A percentile compares a stretch with the other conserved stretches of the same genome.
phyloP scores from a whole-genome alignment of 1,140 invertebrate genomes.

The Formica exsecta region DNA sequence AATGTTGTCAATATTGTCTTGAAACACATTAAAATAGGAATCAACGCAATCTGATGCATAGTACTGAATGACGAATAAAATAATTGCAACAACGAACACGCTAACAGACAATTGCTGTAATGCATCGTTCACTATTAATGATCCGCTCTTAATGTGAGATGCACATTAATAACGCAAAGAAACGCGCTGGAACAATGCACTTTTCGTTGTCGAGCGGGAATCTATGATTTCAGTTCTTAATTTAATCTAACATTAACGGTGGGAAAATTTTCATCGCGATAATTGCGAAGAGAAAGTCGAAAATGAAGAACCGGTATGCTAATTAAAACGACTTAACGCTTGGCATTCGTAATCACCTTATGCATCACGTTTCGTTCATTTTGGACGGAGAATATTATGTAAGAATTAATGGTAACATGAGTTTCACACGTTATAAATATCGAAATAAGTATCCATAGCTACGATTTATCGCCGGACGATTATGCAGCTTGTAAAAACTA shows the following conservation, averaged over 20 bases:
- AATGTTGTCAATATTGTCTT: not conserved
- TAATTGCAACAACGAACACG: conserved; percentile 7
- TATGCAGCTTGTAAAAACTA: not conserved
- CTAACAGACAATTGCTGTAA: not conserved
- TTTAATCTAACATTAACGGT: conserved; percentile 29
- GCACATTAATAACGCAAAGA: conserved; percentile 12
- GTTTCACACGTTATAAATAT: not conserved
- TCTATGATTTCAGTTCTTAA: not conserved
- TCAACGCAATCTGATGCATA: not conserved
- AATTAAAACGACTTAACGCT: conserved; percentile 17
- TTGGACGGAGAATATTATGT: not conserved
- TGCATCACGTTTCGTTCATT: not conserved
- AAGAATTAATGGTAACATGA: not conserved
- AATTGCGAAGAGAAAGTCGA: conserved; percentile 48
- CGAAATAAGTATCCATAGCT: not conserved
- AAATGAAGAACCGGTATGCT: conserved; percentile 23
- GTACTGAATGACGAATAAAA: conserved; percentile 9
- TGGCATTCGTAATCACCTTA: not conserved
- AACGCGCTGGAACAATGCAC: conserved; percentile 6
- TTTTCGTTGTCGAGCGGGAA: conserved; percentile 1
- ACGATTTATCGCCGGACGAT: conserved; percentile 6
- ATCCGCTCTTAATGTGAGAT: conserved; percentile 10
- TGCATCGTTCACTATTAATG: not conserved
- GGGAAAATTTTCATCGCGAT: conserved; percentile 38
- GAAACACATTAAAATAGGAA: not conserved